Base-by-base conservation (phyloP, 2,888 invertebrate genomes). In the Cataglyphis altisquamis region DNA sequence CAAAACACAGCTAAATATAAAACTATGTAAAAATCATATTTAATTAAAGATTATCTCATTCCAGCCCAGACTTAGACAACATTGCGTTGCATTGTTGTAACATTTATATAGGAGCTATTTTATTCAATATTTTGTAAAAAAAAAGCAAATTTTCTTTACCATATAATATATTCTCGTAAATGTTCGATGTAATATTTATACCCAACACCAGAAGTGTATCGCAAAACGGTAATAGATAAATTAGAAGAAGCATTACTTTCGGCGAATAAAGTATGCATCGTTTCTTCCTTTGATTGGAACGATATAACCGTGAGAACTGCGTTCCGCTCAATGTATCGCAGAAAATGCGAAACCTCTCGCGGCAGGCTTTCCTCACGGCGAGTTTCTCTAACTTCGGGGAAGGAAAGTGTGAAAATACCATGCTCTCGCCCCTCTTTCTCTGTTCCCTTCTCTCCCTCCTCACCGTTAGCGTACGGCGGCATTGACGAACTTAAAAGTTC, bases 321-420 rank as follows among this genome's bases (percentile, higher is more conserved):
- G 72, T 80, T 70, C 41, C 78, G 72, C 72, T 80, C 78, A 55
- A 80, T 70, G 78, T 80, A 60, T 12, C 72, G 60, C 60, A n/a
- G 62, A 80, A 83, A 83, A 80, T 70, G 80, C 81, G 55, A 12
- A 57, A 75, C 62, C 21, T 36, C 62, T 32, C 48, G 60, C 64
- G 18, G 21, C 45, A 21, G 41, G 62, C 81, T 70, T 83, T 80
- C 70, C 83, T 70, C 41, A 32, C 25, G 60, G 25, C 48, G 70
- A 82, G 82, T 84, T 84, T 84, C 84, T 57, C 70, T 39, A 29
- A 75, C 62, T 82, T 84, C 75, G 75, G 10, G 5, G 72, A 36
- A 84, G 70, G 64, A 75, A 82, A 82, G 70, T 84, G 82, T 63
- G 82, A 82, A 84, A 77, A 84, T 68, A 32, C 52, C 62, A 18